These are phyloP conservation scores for Acanthopagrus latus DNA, from an alignment of 2,797 vertebrate species.

Conservation along the genomic window DNA sequence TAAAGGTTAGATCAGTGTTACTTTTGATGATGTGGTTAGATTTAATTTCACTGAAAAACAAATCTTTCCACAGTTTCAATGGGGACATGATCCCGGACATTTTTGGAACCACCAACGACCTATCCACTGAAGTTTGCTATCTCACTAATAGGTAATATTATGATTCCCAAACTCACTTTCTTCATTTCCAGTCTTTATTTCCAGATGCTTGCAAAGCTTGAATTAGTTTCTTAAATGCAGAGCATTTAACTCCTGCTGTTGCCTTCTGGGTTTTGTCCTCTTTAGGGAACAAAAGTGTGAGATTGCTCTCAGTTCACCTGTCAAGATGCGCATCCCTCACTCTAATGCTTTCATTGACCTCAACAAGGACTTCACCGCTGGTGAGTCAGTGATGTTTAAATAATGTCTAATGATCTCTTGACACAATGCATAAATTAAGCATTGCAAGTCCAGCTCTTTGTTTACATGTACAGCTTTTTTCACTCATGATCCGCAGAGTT, in stretches of 20 bases:
- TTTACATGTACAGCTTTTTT: not conserved
- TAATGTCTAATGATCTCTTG: not conserved
- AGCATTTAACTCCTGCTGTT: not conserved
- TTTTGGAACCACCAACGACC: conserved; percentile 84
- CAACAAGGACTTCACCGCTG: conserved; percentile 95
- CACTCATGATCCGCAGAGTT: not conserved
- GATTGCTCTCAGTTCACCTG: conserved; percentile 77
- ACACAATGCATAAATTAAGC: not conserved
- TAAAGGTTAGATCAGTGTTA: not conserved
- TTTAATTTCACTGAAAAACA: not conserved
- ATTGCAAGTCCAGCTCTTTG: not conserved
- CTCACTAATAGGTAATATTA: conserved; percentile 84
- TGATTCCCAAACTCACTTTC: not conserved
- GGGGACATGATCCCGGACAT: conserved; percentile 97
- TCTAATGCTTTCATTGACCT: conserved; percentile 97
- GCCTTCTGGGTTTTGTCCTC: not conserved
- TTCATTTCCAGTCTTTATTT: not conserved
- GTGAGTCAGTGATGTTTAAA: conserved; percentile 79
- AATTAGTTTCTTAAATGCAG: not conserved
- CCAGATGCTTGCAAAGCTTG: fast-evolving
- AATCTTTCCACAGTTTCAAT: conserved; percentile 89
- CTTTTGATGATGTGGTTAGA: not conserved
- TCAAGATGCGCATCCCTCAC: conserved; percentile 89
- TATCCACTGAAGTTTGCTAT: conserved; percentile 85
- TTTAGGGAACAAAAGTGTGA: conserved; percentile 85